Evolutionary conservation across 2,113 vertebrate species (phyloP), one percentile per base, ranked within the genome.

Genomic region (Quiscalus mexicanus): DNA sequence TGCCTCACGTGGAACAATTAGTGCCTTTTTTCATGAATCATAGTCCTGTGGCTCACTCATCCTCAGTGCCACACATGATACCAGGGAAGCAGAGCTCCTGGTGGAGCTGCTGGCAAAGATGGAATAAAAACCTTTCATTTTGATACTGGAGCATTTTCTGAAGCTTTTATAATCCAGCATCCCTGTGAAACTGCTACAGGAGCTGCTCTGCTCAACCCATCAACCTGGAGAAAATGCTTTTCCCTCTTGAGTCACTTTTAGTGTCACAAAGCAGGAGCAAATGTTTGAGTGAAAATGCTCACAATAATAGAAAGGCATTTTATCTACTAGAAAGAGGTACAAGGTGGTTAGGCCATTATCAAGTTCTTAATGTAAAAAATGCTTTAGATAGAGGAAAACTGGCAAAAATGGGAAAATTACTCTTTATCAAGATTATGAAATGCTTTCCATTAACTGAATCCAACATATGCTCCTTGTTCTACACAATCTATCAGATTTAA

Each of bases 241-340:
- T 44, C 62, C 30, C 33, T 76, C 63, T 60, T 68, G 67, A 86
- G 49, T 76, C 73, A 49, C 52, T 41, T 68, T 86, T 73, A 41
- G 62, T 56, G 63, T 71, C 84, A 67, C 1, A 0, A 75, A 88
- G 62, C 50, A 78, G 4, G 53, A 91, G 68, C 47, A 90, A 55
- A 88, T 59, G 71, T 90, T 78, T 82, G n/a, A 90, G 21, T 93
- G 81, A 49, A 90, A 90, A 83, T 33, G 71, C 28, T 89, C 35
- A 59, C 63, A 87, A 17, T 53, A 59, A 83, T 22, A 62, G 62
- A 69, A 56, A 79, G 12, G 6, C 8, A 76, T 89, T 87, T 91
- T 64, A 50, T 68, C 56, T 70, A 1, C 56, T n/a, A 53, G 56
- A 12, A 55, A 75, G 23, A 83, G n/a, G 42, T 53, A 44, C 19